These are phyloP conservation scores for Barypeithes pellucidus DNA, from an alignment of 2,888 invertebrate genomes.

Conservation along the genomic window DNA sequence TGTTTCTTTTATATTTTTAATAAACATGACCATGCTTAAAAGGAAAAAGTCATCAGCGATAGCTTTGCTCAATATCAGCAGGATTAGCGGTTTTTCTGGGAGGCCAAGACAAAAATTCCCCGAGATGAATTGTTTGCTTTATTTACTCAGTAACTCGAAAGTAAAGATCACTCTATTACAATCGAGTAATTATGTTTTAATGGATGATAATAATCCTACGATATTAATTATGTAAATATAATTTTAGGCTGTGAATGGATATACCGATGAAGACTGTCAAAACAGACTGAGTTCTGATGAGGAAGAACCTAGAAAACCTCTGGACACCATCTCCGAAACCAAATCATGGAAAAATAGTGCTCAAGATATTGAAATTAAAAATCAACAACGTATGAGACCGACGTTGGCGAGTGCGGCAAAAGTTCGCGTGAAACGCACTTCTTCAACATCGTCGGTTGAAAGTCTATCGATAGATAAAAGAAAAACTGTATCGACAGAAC, in stretches of 20 bases:
- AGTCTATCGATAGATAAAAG: slow-evolving; percentile 61
- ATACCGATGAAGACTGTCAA: slow-evolving; percentile 71
- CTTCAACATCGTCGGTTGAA: slow-evolving; percentile 69
- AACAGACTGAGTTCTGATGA: slow-evolving; percentile 65
- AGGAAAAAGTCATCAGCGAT: too few species aligned
- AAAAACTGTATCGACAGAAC: slow-evolving; percentile 48
- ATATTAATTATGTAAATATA: not conserved
- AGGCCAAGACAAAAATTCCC: too few species aligned
- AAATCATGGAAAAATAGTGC: slow-evolving; percentile 65
- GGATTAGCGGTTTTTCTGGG: too few species aligned
- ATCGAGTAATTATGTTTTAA: too few species aligned
- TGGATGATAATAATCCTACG: too few species aligned
- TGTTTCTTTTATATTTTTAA: too few species aligned
- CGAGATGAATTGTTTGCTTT: too few species aligned
- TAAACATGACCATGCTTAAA: too few species aligned
- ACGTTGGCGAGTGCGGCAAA: slow-evolving; percentile 57
- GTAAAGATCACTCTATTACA: too few species aligned
- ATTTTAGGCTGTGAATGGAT: slow-evolving; percentile 70
- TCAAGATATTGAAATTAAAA: slow-evolving; percentile 50
- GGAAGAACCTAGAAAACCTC: slow-evolving; percentile 60
- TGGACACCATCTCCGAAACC: slow-evolving; percentile 70
- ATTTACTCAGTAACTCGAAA: too few species aligned
- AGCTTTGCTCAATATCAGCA: too few species aligned
- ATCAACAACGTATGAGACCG: slow-evolving; percentile 56
- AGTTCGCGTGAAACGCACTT: slow-evolving; percentile 64